Evolutionary conservation across 2,888 invertebrate species (phyloP), one percentile per base, ranked within the genome.

Genomic region (Agonopterix alstromeriana): DNA sequence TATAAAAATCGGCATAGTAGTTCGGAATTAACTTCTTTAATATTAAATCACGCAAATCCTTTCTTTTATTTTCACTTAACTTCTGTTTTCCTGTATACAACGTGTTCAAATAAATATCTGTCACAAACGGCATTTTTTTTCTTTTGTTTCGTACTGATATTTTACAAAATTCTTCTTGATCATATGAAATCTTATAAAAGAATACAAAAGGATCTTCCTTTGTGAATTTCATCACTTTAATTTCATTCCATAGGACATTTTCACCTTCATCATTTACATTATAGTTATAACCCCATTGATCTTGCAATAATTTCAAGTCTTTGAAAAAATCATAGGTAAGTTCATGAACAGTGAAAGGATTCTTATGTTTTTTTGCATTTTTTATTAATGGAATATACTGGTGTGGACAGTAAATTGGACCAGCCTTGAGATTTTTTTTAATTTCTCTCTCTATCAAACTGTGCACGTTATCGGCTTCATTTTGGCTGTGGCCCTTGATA

Each of bases 401-500:
- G 8, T 49, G 41, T 10, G 65, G 60, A 35, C 46, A 50, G 45
- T 63, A 62, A 35, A 62, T 60, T 38, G 63, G 56, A 27, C 55
- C 57, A 40, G 58, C 53, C 50, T 50, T 60, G 41, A 63, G 42
- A 49, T 60, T 51, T 45, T 57, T 55, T 48, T 59, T 62, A 12
- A 63, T 51, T 52, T 61, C 55, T 47, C 54, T 58, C 47, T 67
- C 65, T 40, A 59, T 66, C 35, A 65, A 55, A 46, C 59, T 58
- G 48, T 70, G 63, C 10, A 65, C 58, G 53, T 55, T 63, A 53
- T 65, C 65, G 14, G 60, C 66, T 49, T 63, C 63, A 49, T 67
- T 68, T 56, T 67, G 67, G 11, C 58, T 55, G 49, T 65, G 69
- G 45, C 61, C 60, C 45, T n/a, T 47, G 14, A 65, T 63, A 10